A percentile compares a stretch with the other conserved stretches of the same genome.
Conservation (phyloP, 2,113 vertebrate species). For the Gulo gulo region DNA sequence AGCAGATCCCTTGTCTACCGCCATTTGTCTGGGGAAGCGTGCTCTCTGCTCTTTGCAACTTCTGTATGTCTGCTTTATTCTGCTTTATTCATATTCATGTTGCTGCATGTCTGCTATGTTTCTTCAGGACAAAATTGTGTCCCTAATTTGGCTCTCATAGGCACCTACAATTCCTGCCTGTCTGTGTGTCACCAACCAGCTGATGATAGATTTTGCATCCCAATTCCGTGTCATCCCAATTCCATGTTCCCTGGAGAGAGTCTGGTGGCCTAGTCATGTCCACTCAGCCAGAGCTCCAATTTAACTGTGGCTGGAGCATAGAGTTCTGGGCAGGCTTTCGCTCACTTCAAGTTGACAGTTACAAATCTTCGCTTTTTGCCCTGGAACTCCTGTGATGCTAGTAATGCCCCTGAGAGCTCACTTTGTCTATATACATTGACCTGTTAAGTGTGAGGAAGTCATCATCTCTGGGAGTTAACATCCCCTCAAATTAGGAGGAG, state of each 20-base stretch:
- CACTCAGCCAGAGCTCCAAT: not conserved
- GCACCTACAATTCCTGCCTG: not conserved
- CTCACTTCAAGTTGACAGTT: not conserved
- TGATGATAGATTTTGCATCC: not conserved
- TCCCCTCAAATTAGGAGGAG: not conserved
- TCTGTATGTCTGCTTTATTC: not conserved
- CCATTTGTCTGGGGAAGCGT: not conserved
- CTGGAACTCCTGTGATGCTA: not conserved
- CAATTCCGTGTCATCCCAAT: not conserved
- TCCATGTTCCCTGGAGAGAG: not conserved
- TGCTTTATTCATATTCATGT: not conserved
- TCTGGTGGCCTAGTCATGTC: not conserved
- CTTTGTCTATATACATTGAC: not conserved
- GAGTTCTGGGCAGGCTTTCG: not conserved
- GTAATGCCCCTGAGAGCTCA: not conserved
- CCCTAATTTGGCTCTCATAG: not conserved
- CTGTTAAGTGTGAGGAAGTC: not conserved
- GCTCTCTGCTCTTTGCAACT: not conserved
- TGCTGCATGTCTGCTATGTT: not conserved
- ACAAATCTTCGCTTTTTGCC: not conserved
- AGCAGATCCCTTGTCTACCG: not conserved
- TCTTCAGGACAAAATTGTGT: not conserved
- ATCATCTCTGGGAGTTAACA: not conserved
- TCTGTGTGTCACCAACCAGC: not conserved
- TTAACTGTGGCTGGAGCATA: not conserved